Evolutionary conservation across 2,797 vertebrate species (phyloP).

Genomic region (Pangasius mekongensis): DNA sequence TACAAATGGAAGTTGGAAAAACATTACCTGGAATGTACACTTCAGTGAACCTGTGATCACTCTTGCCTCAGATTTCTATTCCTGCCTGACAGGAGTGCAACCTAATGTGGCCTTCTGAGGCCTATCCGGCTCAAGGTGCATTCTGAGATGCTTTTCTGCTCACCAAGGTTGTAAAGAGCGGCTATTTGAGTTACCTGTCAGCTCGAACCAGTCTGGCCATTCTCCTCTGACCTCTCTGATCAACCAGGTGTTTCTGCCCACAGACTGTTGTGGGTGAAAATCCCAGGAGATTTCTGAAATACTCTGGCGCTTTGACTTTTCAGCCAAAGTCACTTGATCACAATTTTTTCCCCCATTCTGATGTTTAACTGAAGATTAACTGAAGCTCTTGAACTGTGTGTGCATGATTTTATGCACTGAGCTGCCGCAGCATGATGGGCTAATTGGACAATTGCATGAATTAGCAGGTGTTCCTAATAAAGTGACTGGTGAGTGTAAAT

Average conservation of each 20-base stretch:
- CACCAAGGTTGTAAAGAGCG: not conserved
- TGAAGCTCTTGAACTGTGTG: not conserved
- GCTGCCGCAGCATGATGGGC: not conserved
- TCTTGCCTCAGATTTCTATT: not conserved
- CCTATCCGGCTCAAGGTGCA: not conserved
- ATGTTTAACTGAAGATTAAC: not conserved
- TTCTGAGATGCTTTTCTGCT: slow-evolving; percentile 8
- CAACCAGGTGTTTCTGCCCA: not conserved
- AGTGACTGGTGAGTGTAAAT: not conserved
- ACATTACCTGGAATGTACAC: not conserved
- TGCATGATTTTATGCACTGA: not conserved
- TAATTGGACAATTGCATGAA: not conserved
- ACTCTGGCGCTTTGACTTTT: not conserved
- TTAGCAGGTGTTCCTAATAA: not conserved
- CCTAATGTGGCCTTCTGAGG: not conserved
- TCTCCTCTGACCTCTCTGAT: not conserved
- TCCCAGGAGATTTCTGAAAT: not conserved
- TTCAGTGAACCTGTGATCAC: not conserved
- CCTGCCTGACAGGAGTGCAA: not conserved
- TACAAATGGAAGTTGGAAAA: not conserved
- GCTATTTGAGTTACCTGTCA: not conserved
- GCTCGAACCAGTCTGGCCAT: not conserved
- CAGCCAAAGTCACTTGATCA: not conserved
- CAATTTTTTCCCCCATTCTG: not conserved
- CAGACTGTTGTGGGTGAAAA: not conserved